Percentiles rank a stretch among this genome's conserved stretches.
phyloP scores from a whole-genome alignment of 2,888 invertebrate species.

The Itoplectis maculator region DNA sequence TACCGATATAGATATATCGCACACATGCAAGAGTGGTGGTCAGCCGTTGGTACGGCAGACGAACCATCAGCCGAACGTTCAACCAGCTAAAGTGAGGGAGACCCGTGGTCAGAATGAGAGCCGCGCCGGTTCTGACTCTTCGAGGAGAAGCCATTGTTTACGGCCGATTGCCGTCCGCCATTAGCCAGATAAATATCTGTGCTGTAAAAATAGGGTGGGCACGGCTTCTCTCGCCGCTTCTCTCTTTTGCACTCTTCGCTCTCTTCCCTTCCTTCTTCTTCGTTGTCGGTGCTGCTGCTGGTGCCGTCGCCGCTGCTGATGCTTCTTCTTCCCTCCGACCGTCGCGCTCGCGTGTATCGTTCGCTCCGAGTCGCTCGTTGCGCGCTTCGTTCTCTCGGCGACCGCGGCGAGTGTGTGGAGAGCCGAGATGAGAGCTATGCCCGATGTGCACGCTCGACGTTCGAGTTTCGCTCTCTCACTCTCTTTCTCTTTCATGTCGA shows the following conservation, averaged over 20 bases:
- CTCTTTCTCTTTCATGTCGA: no score
- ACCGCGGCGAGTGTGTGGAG: no score
- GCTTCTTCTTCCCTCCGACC: slow-evolving; percentile 30
- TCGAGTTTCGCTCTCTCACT: neutral
- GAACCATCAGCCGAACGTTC: neutral
- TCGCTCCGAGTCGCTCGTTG: slow-evolving; percentile 11
- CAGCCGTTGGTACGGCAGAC: slow-evolving; percentile 1
- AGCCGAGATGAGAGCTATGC: neutral
- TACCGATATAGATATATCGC: no score
- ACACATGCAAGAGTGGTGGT: slow-evolving; percentile 3
- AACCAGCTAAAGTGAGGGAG: neutral
- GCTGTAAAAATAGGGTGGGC: slow-evolving; percentile 70
- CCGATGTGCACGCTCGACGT: slow-evolving; percentile 25
- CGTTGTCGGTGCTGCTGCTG: no score
- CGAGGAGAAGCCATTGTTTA: slow-evolving; percentile 70
- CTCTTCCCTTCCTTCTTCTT: slow-evolving; percentile 9
- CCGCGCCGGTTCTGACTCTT: slow-evolving; percentile 37
- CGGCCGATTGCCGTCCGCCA: slow-evolving; percentile 70
- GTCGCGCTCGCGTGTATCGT: neutral
- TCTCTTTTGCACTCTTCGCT: slow-evolving; percentile 26
- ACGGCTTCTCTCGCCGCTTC: slow-evolving; percentile 57
- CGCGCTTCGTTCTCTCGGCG: slow-evolving; percentile 43
- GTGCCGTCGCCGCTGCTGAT: no score
- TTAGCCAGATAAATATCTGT: slow-evolving; percentile 72
- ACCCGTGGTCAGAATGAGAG: slow-evolving; percentile 28